Base-by-base conservation (phyloP, 2,113 vertebrate species). In the Sigmodon hispidus region DNA sequence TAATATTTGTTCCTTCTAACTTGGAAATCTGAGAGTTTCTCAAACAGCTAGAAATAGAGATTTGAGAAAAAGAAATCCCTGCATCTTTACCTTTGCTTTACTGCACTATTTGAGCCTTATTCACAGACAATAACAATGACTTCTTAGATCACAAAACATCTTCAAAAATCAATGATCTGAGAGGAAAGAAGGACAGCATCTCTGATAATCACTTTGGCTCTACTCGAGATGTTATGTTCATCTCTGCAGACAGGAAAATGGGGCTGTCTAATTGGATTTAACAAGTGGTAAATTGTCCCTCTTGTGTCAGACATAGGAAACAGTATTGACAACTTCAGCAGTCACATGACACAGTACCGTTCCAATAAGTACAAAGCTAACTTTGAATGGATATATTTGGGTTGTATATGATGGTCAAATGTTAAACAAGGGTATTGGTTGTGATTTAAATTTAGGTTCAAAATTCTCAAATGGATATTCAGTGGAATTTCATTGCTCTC, bases 111-210 rank as follows among this genome's bases (percentile, higher is more conserved):
- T 29, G 43, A 70, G 29, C 50, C 80, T 45, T 92, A 93, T 73
- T 70, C 12, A 65, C 48, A 73, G 43, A 36, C 36, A 90, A 36
- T 79, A 70, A 50, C 5, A 72, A 69, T 67, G n/a, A 70, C 24
- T 85, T 10, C 40, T 31, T 31, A 48, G 0, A 87, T 77, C 34
- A 63, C 12, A 34, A 88, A n/a, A 70, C 29, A 75, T n/a, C 43
- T 88, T 80, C 73, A 80, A 88, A 88, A 96, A 88, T 67, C 19
- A 52, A 26, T 67, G n/a, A 90, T 26, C 57, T 80, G 59, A 43
- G 31, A 77, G 69, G 67, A 91, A 86, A 96, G 7, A 24, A 76
- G 36, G 59, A 12, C 22, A 48, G 2, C 6, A 48, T 63, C 48
- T 73, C 21, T 52, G 26, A 45, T 26, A 72, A n/a, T 75, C 50